phyloP scores from a whole-genome alignment of 2,888 invertebrate species.

The Cepaea hortensis region DNA sequence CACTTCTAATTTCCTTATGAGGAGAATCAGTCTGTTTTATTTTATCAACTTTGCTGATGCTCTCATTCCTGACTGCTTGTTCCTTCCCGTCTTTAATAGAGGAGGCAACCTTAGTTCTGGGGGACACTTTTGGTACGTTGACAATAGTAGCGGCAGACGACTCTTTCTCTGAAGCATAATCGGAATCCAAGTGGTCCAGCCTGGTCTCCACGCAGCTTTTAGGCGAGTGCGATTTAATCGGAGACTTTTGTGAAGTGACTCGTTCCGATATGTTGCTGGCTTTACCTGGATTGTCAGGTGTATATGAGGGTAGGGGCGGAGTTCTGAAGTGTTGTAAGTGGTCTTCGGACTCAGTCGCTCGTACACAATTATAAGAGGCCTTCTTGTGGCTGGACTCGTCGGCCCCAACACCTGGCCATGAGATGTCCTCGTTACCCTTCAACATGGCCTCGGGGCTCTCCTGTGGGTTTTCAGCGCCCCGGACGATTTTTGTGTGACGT shows the following conservation, averaged over 20 bases:
- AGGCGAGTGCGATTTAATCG: not conserved
- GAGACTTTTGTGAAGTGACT: not conserved
- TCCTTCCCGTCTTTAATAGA: no score
- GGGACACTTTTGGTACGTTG: not conserved
- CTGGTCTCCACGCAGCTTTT: not conserved
- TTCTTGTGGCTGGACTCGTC: not conserved
- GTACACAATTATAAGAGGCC: not conserved
- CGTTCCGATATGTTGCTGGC: not conserved
- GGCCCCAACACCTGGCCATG: not conserved
- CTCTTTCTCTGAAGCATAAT: conserved; percentile 12
- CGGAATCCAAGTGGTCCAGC: not conserved
- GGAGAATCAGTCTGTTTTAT: not conserved
- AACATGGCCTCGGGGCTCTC: not conserved
- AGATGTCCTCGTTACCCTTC: not conserved
- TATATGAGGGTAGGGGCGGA: not conserved
- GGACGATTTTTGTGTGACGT: conserved; percentile 20
- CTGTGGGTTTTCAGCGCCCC: not conserved
- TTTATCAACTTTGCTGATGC: not conserved
- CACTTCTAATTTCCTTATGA: not conserved
- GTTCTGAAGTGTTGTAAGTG: not conserved
- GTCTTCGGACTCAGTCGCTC: not conserved
- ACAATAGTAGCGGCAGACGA: conserved; percentile 23
- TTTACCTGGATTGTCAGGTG: not conserved
- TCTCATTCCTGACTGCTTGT: not conserved
- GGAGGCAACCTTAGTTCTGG: not conserved